A percentile compares a stretch with the other conserved stretches of the same genome.
Evolutionary conservation across 2,888 invertebrate species (phyloP).

Genomic region (Pocota personata): DNA sequence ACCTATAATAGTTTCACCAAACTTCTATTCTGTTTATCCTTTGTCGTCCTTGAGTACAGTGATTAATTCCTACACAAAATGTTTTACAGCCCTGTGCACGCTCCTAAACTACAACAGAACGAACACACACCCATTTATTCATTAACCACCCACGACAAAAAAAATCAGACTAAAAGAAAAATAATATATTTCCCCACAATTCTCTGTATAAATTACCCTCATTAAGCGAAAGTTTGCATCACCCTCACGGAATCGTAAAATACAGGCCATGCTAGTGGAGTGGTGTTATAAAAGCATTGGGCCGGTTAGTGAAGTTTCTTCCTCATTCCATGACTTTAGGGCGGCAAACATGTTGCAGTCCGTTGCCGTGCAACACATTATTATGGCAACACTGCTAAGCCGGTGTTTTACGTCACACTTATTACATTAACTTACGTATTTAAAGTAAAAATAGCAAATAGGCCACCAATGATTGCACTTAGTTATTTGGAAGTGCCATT

Average conservation of each 20-base stretch:
- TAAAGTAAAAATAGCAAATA: slow-evolving; percentile 3
- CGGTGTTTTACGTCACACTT: background rate
- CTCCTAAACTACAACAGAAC: background rate
- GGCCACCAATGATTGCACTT: slow-evolving; percentile 1
- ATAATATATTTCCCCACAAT: background rate
- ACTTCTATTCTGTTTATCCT: no score
- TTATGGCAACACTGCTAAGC: background rate
- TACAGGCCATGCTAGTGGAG: background rate
- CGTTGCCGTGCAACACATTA: slow-evolving; percentile 35
- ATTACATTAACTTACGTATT: slow-evolving; percentile 3
- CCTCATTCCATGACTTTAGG: slow-evolving; percentile 31
- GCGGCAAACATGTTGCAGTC: slow-evolving; percentile 43
- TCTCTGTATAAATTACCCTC: slow-evolving; percentile 41
- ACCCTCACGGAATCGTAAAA: slow-evolving; percentile 36
- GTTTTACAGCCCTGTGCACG: background rate
- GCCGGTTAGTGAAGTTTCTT: slow-evolving; percentile 2
- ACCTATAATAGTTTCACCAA: no score
- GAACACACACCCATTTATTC: slow-evolving; percentile 25
- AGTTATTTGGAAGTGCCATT: background rate
- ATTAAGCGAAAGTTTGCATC: slow-evolving; percentile 51
- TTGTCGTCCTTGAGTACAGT: background rate
- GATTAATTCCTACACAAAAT: background rate
- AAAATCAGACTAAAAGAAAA: background rate
- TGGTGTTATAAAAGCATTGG: slow-evolving; percentile 8
- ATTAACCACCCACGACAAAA: slow-evolving; percentile 42